A percentile compares a stretch with the other conserved stretches of the same genome.
Conservation (phyloP, 2,888 invertebrate species). For the Apoderus coryli region DNA sequence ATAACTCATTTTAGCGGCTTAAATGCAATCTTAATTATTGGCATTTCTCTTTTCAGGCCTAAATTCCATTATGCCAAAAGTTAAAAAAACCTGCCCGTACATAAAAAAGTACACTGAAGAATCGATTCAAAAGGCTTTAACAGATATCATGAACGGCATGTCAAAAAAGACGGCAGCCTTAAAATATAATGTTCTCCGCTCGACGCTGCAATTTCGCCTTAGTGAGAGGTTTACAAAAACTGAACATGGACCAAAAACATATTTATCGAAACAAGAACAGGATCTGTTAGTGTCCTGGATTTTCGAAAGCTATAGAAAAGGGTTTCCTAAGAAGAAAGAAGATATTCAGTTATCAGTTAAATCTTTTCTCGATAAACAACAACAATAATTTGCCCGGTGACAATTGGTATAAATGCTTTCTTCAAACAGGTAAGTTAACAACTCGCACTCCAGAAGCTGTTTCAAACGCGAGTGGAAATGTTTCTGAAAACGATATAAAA, state of each 20-base stretch:
- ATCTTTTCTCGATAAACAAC: conserved; percentile 18
- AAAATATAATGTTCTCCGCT: conserved; percentile 11
- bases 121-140: too few species aligned
- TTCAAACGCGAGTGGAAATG: conserved; percentile 20
- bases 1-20: too few species aligned
- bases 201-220: conserved; percentile 13
- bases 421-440: conserved; percentile 21
- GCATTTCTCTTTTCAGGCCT: too few species aligned
- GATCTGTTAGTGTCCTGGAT: conserved; percentile 11
- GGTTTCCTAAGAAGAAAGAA: conserved; percentile 17
- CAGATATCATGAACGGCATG: conserved; percentile 5
- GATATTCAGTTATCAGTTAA: conserved; percentile 17
- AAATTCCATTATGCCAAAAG: too few species aligned
- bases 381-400: conserved; percentile 21
- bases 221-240: conserved; percentile 13
- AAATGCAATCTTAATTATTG: too few species aligned
- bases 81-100: too few species aligned
- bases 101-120: too few species aligned
- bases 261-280: conserved; percentile 8
- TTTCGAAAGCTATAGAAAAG: conserved; percentile 11
- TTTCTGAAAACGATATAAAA: conserved; percentile 3
- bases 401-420: conserved; percentile 21
- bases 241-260: conserved; percentile 12
- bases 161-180: conserved; percentile 6
- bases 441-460: conserved; percentile 22